These are phyloP conservation scores for Resseliella maxima DNA, from an alignment of 2,888 invertebrate genomes.

Conservation along the genomic window DNA sequence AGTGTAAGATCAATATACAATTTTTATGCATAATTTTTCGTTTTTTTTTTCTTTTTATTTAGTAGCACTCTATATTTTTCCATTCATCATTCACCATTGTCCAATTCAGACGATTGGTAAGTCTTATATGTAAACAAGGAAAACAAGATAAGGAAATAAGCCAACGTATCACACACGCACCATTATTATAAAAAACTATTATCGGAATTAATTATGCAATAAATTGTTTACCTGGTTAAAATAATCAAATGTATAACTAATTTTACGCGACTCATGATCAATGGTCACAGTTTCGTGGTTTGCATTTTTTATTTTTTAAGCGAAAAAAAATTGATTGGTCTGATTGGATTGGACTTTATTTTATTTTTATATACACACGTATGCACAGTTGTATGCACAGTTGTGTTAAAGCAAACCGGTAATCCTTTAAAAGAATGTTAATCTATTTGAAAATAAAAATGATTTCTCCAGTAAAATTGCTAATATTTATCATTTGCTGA, in stretches of 20 bases:
- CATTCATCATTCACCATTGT: no score
- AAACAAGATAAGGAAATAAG: not conserved
- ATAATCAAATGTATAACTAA: slow-evolving; percentile 33
- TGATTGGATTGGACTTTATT: not conserved
- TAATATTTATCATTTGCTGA: slow-evolving; percentile 44
- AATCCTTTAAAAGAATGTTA: not conserved
- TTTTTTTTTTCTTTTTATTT: not conserved
- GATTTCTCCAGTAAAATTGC: not conserved
- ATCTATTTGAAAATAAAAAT: slow-evolving; percentile 8
- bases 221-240: slow-evolving; percentile 10
- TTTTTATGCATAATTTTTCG: not conserved
- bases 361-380: not conserved
- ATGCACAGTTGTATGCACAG: not conserved
- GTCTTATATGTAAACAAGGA: not conserved
- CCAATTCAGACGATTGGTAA: no score
- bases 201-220: slow-evolving; percentile 34
- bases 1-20: not conserved
- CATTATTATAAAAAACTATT: not conserved
- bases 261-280: slow-evolving; percentile 26
- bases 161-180: not conserved
- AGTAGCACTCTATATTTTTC: not conserved
- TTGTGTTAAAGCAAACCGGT: not conserved
- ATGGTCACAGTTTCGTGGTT: not conserved
- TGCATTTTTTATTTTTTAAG: not conserved
- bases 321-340: not conserved